These are phyloP conservation scores for Orthosia cruda DNA, from an alignment of 2,888 invertebrate genomes.

Conservation along the genomic window DNA sequence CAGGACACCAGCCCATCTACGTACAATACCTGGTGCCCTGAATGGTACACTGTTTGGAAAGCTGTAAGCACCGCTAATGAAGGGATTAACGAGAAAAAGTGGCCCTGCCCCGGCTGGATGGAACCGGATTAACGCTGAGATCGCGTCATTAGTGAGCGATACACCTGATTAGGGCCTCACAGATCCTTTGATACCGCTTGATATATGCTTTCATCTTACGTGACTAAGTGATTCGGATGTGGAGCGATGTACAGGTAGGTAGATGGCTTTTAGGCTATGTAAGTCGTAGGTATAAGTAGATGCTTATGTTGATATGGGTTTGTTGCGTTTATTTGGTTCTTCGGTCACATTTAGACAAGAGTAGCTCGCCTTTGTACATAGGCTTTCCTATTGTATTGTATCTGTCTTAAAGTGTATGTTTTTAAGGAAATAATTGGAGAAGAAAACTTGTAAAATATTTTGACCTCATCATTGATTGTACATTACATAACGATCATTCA, in stretches of 20 bases:
- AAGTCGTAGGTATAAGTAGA: slow-evolving; percentile 13
- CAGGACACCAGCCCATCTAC: slow-evolving; percentile 22
- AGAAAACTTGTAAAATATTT: too few species aligned
- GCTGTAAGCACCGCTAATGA: slow-evolving; percentile 86
- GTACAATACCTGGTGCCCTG: slow-evolving; percentile 47
- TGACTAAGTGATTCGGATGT: slow-evolving; percentile 72
- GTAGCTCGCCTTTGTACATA: too few species aligned
- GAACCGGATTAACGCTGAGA: slow-evolving; percentile 85
- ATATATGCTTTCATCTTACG: slow-evolving; percentile 77
- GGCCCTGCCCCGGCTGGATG: slow-evolving; percentile 79
- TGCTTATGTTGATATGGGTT: slow-evolving; percentile 2
- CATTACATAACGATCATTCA: too few species aligned
- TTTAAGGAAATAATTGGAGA: too few species aligned
- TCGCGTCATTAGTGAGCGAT: slow-evolving; percentile 88
- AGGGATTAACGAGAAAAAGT: slow-evolving; percentile 89
- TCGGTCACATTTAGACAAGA: not conserved
- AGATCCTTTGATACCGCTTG: slow-evolving; percentile 79
- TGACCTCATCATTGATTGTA: too few species aligned
- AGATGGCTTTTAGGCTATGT: slow-evolving; percentile 33
- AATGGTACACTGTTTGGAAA: slow-evolving; percentile 71
- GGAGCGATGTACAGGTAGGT: slow-evolving; percentile 35
- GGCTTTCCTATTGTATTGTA: too few species aligned
- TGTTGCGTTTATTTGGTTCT: too few species aligned
- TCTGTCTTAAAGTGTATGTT: too few species aligned
- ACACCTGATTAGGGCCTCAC: slow-evolving; percentile 85